Evolutionary conservation across 1,140 invertebrate species (phyloP).

Genomic region (Subanguina moxae): DNA sequence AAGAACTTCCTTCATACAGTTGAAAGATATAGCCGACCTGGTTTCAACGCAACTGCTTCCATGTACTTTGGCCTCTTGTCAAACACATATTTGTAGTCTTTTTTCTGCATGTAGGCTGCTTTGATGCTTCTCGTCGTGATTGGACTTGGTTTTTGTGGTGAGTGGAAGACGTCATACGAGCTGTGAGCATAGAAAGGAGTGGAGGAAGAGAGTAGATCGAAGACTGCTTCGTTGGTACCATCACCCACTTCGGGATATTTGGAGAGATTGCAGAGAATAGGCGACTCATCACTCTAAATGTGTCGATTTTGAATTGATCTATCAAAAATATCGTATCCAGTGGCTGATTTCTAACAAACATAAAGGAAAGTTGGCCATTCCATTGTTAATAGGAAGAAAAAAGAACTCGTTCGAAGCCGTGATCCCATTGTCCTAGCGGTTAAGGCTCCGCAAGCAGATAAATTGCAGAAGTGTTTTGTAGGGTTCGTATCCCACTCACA

Average conservation of each 20-base stretch:
- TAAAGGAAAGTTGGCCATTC: no score
- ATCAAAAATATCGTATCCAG: no score
- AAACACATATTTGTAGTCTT: background rate
- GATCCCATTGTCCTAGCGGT: no score
- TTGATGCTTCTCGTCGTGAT: background rate
- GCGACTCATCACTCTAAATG: background rate
- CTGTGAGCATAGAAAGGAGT: slow-evolving; percentile 1
- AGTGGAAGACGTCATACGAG: background rate
- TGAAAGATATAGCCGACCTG: background rate
- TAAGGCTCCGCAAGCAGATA: no score
- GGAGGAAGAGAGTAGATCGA: background rate
- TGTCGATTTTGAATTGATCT: no score
- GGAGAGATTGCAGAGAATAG: background rate
- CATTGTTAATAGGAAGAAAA: no score
- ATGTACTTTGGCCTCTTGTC: background rate
- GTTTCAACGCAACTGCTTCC: background rate
- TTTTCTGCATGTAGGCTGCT: slow-evolving; percentile 3
- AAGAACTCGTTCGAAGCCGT: no score
- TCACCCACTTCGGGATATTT: background rate
- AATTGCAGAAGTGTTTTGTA: no score
- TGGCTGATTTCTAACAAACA: no score
- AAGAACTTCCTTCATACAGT: background rate
- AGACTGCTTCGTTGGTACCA: background rate
- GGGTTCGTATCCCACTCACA: no score
- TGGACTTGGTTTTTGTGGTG: background rate